A percentile compares a stretch with the other conserved stretches of the same genome.
Conservation (phyloP, 2,113 vertebrate species). For the Osmerus mordax region DNA sequence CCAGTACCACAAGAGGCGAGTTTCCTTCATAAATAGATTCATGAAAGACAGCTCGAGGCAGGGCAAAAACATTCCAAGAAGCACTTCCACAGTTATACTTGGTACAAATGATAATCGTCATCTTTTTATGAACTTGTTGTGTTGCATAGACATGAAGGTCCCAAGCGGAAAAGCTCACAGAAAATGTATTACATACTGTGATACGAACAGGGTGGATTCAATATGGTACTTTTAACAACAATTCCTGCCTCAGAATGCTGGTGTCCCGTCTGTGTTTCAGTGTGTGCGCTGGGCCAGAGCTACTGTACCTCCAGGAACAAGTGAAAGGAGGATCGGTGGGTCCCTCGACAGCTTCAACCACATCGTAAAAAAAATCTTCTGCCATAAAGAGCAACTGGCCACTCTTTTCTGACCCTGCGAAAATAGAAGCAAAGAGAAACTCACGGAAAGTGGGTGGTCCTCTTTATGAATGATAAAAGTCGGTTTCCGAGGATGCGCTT, state of each 20-base stretch:
- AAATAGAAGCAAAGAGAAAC: conserved; percentile 69
- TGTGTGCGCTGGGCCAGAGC: conserved; percentile 17
- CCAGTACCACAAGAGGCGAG: too few species aligned
- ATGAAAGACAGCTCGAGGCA: too few species aligned
- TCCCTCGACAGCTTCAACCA: conserved; percentile 73
- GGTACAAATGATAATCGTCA: too few species aligned
- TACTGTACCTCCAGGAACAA: conserved; percentile 55
- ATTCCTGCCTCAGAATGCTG: neutral
- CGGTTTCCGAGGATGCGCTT: conserved; percentile 22
- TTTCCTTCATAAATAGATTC: too few species aligned
- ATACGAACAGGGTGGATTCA: too few species aligned
- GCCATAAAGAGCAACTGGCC: conserved; percentile 77
- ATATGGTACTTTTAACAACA: too few species aligned
- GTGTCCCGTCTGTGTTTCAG: neutral
- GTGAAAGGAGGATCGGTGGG: conserved; percentile 71
- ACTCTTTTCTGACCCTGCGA: conserved; percentile 70
- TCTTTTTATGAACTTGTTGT: too few species aligned
- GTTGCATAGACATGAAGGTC: too few species aligned
- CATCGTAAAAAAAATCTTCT: conserved; percentile 77
- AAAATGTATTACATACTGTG: too few species aligned
- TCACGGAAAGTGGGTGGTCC: conserved; percentile 70
- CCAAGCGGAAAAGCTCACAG: too few species aligned
- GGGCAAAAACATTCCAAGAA: too few species aligned
- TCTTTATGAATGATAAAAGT: conserved; percentile 40
- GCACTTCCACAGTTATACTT: too few species aligned